Conservation (phyloP, 2,797 vertebrate species). For the Cirrhinus mrigala region DNA sequence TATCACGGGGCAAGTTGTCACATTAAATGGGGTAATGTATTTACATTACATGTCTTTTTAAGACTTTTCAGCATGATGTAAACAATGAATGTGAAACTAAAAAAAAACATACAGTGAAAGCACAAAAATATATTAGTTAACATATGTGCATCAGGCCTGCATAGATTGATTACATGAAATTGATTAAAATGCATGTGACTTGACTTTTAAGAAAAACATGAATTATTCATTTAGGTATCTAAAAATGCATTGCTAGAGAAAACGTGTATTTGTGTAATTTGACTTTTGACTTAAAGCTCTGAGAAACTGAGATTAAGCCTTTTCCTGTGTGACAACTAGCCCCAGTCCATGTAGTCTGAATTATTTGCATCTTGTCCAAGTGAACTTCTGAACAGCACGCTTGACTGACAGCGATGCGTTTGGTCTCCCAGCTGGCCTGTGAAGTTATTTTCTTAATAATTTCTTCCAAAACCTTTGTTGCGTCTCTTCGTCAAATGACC, state of each 20-base stretch:
- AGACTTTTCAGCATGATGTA: neutral
- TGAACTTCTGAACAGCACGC: neutral
- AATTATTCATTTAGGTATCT: neutral
- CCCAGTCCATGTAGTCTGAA: neutral
- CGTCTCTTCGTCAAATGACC: constrained; percentile 68
- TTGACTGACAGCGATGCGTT: neutral
- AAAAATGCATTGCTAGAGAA: neutral
- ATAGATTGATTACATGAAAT: neutral
- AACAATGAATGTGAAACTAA: neutral
- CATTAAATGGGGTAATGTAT: too few relatives aligned
- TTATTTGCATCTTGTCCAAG: neutral
- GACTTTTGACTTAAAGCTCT: neutral
- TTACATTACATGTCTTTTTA: neutral
- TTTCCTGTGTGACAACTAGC: neutral
- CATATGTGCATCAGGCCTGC: neutral
- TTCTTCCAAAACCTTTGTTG: constrained; percentile 51
- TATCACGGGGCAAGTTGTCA: neutral
- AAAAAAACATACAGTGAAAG: neutral
- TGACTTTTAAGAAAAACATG: neutral
- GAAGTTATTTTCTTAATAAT: neutral
- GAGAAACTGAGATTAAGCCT: neutral
- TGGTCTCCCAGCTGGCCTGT: neutral
- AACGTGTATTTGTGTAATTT: neutral
- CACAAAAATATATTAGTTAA: neutral
- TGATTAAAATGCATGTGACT: neutral